phyloP scores from a whole-genome alignment of 2,113 vertebrate species.

The Panurus biarmicus region DNA sequence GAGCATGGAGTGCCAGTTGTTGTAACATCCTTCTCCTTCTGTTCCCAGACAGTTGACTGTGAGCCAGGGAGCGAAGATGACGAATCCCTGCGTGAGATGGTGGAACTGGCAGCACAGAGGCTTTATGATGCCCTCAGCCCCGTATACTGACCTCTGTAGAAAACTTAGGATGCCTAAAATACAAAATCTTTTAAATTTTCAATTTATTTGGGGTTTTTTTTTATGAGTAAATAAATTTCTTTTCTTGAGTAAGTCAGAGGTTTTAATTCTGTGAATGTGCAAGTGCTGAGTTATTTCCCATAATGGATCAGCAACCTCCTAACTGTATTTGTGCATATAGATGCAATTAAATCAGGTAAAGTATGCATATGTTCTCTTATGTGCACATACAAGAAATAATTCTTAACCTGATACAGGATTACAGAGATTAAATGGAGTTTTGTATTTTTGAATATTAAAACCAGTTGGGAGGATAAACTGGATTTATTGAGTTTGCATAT shows the following conservation, averaged over 20 bases:
- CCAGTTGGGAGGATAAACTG: background rate
- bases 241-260: background rate
- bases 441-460: background rate
- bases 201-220: background rate
- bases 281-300: background rate
- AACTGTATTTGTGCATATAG: background rate
- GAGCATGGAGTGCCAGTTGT: background rate
- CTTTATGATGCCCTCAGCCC: conserved; percentile 87
- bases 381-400: background rate
- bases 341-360: background rate
- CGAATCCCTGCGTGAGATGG: conserved; percentile 86
- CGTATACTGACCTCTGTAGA: conserved; percentile 64
- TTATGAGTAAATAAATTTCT: background rate
- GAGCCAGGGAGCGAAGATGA: conserved; percentile 83
- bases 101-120: conserved; percentile 85
- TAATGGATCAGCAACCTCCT: background rate
- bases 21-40: background rate
- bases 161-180: background rate
- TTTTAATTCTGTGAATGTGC: background rate
- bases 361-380: background rate
- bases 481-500: background rate
- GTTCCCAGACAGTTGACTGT: conserved; percentile 77
- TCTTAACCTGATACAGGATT: background rate
- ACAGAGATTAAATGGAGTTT: background rate
- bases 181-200: background rate